Evolutionary conservation across 2,888 invertebrate genomes (phyloP), one percentile per base, ranked within the genome.

Genomic region (Palloptera scutellata): DNA sequence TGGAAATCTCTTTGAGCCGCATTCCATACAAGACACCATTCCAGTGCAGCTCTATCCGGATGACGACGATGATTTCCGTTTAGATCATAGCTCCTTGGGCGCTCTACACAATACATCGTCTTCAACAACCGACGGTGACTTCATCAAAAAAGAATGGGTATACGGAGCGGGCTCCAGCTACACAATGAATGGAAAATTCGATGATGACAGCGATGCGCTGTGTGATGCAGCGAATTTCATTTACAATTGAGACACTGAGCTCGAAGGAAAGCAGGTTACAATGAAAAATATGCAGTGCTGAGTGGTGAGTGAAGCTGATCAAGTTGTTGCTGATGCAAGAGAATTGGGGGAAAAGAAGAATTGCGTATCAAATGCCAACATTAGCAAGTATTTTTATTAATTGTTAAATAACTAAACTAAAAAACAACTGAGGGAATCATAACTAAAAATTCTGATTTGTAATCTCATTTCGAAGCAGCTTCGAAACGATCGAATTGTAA

Each of bases 71-170:
- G 84, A 84, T 67, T 84, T 84, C 67, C 84, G 83, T 43, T 68
- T 84, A 75, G 84, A 84, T 74, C 84, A 84, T 68, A 83, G 82
- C 67, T 83, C 83, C 17, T 63, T 84, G 74, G 83, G 82, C 55
- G 79, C 78, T 15, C 69, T 82, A 9, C 80, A 82, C 54, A 81
- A 79, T 20, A 82, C 83, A 15, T 83, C 83, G 15, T 83, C 84
- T 11, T 83, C 83, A 59, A 83, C 84, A 30, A 84, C 80, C 58
- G 84, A 84, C 67, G 84, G 81, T 10, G 84, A 84, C 68, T 84
- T 83, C 69, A 84, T 84, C 20, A 83, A 83, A 20, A 84, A 84
- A 75, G 84, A 84, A 74, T 84, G 84, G 84, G 83, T 79, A 42
- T 84, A 83, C 63, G 84, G 83, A 67, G 72, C 79, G 57, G 81